Percentiles rank a stretch among this genome's conserved stretches.
These are phyloP conservation scores for Labeo rohita DNA, from an alignment of 2,113 vertebrate genomes.

Conservation along the genomic window DNA sequence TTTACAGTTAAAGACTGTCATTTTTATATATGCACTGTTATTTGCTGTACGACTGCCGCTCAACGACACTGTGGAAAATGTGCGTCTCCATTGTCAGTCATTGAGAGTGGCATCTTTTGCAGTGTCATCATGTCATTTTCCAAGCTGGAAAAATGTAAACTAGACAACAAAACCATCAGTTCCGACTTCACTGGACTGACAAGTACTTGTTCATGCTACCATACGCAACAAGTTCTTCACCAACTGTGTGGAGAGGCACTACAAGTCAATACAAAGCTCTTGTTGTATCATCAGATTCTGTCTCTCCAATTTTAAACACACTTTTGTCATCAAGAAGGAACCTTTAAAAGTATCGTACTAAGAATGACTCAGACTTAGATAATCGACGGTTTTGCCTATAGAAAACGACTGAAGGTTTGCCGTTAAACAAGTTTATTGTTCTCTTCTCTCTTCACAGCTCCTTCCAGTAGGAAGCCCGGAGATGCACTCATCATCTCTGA, in stretches of 20 bases:
- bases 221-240: neutral
- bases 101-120: neutral
- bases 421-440: constrained; percentile 22
- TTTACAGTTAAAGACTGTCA: neutral
- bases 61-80: neutral
- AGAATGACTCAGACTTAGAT: constrained; percentile 3
- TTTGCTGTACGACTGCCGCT: neutral
- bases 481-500: constrained; percentile 98
- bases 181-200: neutral
- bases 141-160: neutral
- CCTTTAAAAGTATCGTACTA: neutral
- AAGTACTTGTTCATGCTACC: neutral
- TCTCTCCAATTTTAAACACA: neutral
- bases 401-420: neutral
- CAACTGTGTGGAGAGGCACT: neutral
- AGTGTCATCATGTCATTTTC: constrained; percentile 2
- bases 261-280: constrained; percentile 2
- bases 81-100: constrained; percentile 8
- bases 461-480: constrained; percentile 92
- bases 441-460: constrained; percentile 77
- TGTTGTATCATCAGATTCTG: neutral
- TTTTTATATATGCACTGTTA: neutral
- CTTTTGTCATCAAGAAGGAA: neutral
- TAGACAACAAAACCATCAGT: neutral
- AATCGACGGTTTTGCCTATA: neutral